Conservation (phyloP, 2,888 invertebrate genomes). For the Laothoe populi region DNA sequence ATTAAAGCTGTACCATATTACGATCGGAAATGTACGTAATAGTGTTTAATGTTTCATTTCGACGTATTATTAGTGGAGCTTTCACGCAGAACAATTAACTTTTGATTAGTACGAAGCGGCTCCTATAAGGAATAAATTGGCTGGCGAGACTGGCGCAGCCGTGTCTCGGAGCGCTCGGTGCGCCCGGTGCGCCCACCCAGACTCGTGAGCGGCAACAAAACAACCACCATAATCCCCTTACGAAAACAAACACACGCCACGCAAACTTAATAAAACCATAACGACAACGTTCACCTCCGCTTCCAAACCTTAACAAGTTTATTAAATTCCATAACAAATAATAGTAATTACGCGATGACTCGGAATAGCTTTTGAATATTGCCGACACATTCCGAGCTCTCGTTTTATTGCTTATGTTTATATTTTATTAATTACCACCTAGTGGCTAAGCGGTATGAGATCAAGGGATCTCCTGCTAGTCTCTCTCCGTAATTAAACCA, state of each 20-base stretch:
- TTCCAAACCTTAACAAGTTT: slow-evolving; percentile 83
- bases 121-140: slow-evolving; percentile 31
- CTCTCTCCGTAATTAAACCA: slow-evolving; percentile 33
- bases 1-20: too few relatives aligned
- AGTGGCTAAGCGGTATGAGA: slow-evolving; percentile 47
- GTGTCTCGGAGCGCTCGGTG: slow-evolving; percentile 62
- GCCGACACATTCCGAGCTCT: slow-evolving; percentile 76
- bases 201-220: slow-evolving; percentile 69
- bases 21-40: neutral
- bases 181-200: slow-evolving; percentile 72
- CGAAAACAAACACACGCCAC: slow-evolving; percentile 80
- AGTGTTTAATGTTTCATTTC: neutral
- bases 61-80: slow-evolving; percentile 10
- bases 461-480: slow-evolving; percentile 41
- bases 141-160: slow-evolving; percentile 68
- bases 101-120: slow-evolving; percentile 26
- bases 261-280: slow-evolving; percentile 82
- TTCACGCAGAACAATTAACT: slow-evolving; percentile 25
- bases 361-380: slow-evolving; percentile 74
- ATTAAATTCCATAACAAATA: slow-evolving; percentile 83
- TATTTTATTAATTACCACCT: slow-evolving; percentile 71
- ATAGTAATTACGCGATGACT: slow-evolving; percentile 81
- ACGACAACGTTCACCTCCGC: slow-evolving; percentile 71
- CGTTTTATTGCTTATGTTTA: slow-evolving; percentile 74
- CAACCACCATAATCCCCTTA: slow-evolving; percentile 69